Conservation (phyloP, 2,797 vertebrate species). For the Setipinna tenuifilis region DNA sequence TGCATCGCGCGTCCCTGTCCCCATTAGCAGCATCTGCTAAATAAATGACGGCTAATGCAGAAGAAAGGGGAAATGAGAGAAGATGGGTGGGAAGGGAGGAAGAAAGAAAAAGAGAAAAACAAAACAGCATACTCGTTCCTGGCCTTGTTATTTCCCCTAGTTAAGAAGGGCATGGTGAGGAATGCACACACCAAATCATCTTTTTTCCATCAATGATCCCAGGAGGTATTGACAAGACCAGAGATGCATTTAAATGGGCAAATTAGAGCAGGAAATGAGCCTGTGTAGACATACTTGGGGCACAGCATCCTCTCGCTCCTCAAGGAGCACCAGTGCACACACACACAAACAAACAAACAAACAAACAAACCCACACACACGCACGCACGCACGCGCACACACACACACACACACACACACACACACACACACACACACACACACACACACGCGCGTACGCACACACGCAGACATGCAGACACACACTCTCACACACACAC, state of each 20-base stretch:
- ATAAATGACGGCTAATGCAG: not conserved
- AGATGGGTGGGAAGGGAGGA: not conserved
- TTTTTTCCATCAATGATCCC: constrained; percentile 37
- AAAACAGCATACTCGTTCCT: constrained; percentile 31
- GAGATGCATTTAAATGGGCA: constrained; percentile 56
- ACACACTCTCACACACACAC: too few species aligned
- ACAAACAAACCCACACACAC: not conserved
- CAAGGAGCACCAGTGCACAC: not conserved
- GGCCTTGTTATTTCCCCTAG: constrained; percentile 33
- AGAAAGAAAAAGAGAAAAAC: constrained; percentile 21
- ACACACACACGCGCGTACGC: too few species aligned
- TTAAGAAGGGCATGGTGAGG: constrained; percentile 39
- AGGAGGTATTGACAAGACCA: constrained; percentile 40
- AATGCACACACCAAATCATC: constrained; percentile 47
- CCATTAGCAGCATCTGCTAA: not conserved
- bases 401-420: constrained; percentile 25
- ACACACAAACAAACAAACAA: not conserved
- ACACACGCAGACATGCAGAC: too few species aligned
- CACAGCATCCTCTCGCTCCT: constrained; percentile 2
- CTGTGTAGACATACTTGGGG: constrained; percentile 23
- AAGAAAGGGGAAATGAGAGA: not conserved
- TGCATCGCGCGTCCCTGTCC: not conserved
- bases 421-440: constrained; percentile 33
- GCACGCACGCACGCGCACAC: constrained; percentile 10
- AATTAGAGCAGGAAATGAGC: constrained; percentile 55